Conservation (phyloP, 2,888 invertebrate species). For the Agonopterix heracliana region DNA sequence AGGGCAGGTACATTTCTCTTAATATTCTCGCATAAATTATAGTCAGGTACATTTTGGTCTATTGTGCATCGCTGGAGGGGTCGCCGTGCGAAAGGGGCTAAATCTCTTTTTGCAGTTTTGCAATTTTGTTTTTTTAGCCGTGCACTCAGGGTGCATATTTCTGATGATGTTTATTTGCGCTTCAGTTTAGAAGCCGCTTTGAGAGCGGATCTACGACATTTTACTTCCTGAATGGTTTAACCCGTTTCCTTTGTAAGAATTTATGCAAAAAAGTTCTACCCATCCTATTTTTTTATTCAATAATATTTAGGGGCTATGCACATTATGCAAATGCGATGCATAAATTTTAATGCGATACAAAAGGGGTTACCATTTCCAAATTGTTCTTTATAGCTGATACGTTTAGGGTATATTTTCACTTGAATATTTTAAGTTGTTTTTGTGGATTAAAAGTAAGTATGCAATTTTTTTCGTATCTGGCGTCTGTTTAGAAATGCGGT, state of each 20-base stretch:
- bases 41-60: conserved; percentile 75
- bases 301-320: conserved; percentile 75
- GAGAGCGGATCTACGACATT: conserved; percentile 60
- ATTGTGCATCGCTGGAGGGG: conserved; percentile 61
- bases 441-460: conserved; percentile 59
- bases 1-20: conserved; percentile 77
- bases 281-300: conserved; percentile 78
- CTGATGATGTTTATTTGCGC: conserved; percentile 20
- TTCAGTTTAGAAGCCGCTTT: conserved; percentile 40
- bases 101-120: conserved; percentile 21
- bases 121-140: conserved; percentile 31
- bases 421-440: conserved; percentile 37
- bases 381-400: conserved; percentile 16
- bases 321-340: conserved; percentile 76
- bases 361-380: conserved; percentile 25
- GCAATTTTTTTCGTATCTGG: conserved; percentile 54
- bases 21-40: conserved; percentile 77
- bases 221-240: conserved; percentile 72
- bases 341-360: conserved; percentile 63
- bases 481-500: conserved; percentile 50
- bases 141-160: conserved; percentile 25
- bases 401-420: conserved; percentile 30
- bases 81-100: conserved; percentile 36
- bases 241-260: conserved; percentile 76
- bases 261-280: conserved; percentile 77